Base-by-base conservation (phyloP, 2,888 invertebrate genomes). In the Caenorhabditis afra region DNA sequence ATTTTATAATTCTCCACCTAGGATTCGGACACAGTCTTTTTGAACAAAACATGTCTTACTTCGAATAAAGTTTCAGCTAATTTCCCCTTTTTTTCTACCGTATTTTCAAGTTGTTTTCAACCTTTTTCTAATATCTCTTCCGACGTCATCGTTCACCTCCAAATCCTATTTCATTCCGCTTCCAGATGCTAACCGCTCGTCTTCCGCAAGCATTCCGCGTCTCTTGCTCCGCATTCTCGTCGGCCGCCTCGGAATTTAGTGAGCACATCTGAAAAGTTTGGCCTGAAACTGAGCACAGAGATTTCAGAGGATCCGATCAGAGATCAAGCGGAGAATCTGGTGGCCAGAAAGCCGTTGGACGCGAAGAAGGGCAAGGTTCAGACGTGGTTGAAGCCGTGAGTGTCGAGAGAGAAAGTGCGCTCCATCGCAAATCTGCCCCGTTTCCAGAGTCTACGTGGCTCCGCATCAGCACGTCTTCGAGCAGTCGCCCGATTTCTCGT, bases 401-500 rank as follows among this genome's bases (percentile, higher is more conserved):
- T 37, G 37, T 5, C 37, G 7, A 3, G 41, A 41, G 41, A 11
- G 41, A 11, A 41, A 65, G 86, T 70, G 61, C 57, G 50, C 22
- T 58, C 47, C 20, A 3, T 37, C 23, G 18, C 12, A 2, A 37
- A 64, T 65, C 35, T 58, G 23, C 39, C 20, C 22, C 3, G 41
- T 41, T 81, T 88, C 50, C 73, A 89, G 89, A 12, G 57, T 86
- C 58, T 90, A 89, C 75, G 73, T 73, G 5, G 84, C 82, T 20
- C 89, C 89, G 2, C 81, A 87, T 14, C 80, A 85, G 16, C 81
- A 81, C 57, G 83, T 87, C n/a, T 83, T 89, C 47, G 84, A 87
- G 29, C 77, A 82, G 45, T 83, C 87, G 5, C 85, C 89, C 12
- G 89, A 89, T 76, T 89, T 87, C 65, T 83, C 87, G 14, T 87